Percentiles rank a stretch among this genome's conserved stretches.
Conservation (phyloP, 64 coral and sea anemone genomes). For the Orbicella faveolata region DNA sequence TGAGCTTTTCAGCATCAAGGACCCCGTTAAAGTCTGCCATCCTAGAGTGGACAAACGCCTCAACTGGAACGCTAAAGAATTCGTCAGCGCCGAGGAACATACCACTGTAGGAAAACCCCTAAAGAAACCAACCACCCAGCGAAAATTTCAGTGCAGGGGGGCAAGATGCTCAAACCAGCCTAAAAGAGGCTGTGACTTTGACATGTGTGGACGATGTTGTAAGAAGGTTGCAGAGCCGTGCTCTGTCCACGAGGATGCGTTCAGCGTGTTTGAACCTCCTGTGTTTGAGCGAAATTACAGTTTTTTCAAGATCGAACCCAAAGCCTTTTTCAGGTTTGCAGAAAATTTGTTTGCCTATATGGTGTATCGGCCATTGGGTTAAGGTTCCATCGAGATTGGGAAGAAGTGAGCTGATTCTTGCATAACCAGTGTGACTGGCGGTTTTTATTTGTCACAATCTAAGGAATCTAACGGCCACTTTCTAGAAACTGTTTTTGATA, state of each 20-base stretch:
- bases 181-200: constrained; percentile 82
- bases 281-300: constrained; percentile 56
- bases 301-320: constrained; percentile 81
- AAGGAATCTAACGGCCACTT: too few relatives aligned
- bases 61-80: constrained; percentile 52
- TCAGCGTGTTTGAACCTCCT: constrained; percentile 56
- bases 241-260: constrained; percentile 63
- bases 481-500: too few relatives aligned
- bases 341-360: neutral
- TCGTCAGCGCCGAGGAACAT: constrained; percentile 13
- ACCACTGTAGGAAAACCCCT: constrained; percentile 1
- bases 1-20: constrained; percentile 92
- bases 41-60: constrained; percentile 13
- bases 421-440: too few relatives aligned
- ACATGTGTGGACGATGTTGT: constrained; percentile 90
- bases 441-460: too few relatives aligned
- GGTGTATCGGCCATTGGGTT: too few relatives aligned
- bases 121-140: constrained; percentile 9
- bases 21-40: constrained; percentile 63
- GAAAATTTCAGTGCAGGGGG: constrained; percentile 44
- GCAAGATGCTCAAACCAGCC: constrained; percentile 81
- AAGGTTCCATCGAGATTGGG: too few relatives aligned
- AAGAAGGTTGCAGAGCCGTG: constrained; percentile 73
- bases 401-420: too few relatives aligned
- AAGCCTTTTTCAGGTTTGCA: constrained; percentile 29